Evolutionary conservation across 2,888 invertebrate genomes (phyloP).

Genomic region (Baronia brevicornis): DNA sequence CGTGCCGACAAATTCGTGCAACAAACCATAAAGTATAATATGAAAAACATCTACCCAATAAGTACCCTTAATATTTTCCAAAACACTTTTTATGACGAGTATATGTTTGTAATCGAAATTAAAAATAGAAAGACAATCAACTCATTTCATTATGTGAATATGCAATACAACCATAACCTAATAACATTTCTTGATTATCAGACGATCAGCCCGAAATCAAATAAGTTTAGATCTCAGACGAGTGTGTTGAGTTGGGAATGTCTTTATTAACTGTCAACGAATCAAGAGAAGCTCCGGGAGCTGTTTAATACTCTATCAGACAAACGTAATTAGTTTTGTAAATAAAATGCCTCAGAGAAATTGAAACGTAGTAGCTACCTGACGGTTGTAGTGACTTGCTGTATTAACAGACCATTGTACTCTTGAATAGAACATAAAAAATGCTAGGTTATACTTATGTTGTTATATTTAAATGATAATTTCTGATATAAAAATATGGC

Average conservation of each 20-base stretch:
- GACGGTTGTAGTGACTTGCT: slow-evolving; percentile 64
- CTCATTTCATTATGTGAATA: no score
- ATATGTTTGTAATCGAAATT: no score
- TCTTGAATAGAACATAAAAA: slow-evolving; percentile 10
- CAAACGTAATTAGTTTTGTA: slow-evolving; percentile 75
- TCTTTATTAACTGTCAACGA: slow-evolving; percentile 73
- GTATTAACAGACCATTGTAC: slow-evolving; percentile 35
- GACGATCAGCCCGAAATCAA: slow-evolving; percentile 49
- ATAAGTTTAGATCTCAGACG: slow-evolving; percentile 55
- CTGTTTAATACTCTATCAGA: slow-evolving; percentile 69
- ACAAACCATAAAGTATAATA: slow-evolving; percentile 59
- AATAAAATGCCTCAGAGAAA: slow-evolving; percentile 72
- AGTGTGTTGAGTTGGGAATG: slow-evolving; percentile 50
- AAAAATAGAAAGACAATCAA: no score
- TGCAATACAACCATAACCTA: no score
- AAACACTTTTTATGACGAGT: no score
- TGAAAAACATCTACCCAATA: slow-evolving; percentile 37
- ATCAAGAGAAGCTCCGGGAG: slow-evolving; percentile 61
- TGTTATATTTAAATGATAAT: no score
- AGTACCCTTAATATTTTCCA: no score
- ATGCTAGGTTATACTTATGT: slow-evolving; percentile 11
- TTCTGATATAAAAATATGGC: no score
- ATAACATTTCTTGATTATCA: slow-evolving; percentile 45
- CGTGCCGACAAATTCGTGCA: slow-evolving; percentile 69
- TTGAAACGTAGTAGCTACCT: slow-evolving; percentile 72